Conservation (phyloP, 2,113 vertebrate genomes). For the Psephotus haematonotus region DNA sequence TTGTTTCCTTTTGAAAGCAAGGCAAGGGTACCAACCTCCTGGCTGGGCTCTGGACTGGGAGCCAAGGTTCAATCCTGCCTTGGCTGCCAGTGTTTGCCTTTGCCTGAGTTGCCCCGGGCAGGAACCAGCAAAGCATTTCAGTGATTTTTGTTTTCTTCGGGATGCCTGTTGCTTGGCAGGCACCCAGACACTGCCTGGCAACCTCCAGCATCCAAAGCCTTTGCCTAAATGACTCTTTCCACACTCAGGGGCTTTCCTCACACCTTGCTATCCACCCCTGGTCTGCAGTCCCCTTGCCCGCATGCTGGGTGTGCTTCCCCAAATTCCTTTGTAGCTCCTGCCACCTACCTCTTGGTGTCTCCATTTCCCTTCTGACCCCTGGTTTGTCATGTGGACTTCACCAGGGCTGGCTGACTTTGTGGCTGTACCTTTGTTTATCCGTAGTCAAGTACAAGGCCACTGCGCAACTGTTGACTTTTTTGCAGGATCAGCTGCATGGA, state of each 20-base stretch:
- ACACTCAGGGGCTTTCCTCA: not conserved
- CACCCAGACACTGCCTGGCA: not conserved
- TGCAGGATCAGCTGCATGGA: not conserved
- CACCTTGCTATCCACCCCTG: not conserved
- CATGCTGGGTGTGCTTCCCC: not conserved
- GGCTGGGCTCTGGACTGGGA: not conserved
- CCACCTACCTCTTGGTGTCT: conserved; percentile 24
- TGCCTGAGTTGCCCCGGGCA: not conserved
- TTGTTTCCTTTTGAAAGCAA: not conserved
- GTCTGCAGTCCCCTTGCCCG: fast-evolving
- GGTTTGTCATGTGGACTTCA: not conserved
- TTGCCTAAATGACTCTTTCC: not conserved
- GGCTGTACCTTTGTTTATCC: not conserved
- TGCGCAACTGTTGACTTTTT: not conserved
- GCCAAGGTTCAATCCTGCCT: not conserved
- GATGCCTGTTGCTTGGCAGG: not conserved
- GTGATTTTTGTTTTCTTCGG: not conserved
- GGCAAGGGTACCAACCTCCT: not conserved
- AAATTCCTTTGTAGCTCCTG: not conserved
- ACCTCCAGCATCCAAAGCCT: not conserved
- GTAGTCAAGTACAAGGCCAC: fast-evolving
- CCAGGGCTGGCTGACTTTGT: not conserved
- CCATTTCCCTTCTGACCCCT: not conserved
- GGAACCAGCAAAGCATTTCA: not conserved
- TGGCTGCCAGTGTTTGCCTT: not conserved